Evolutionary conservation across 2,888 invertebrate genomes (phyloP), one percentile per base, ranked within the genome.

Genomic region (Bedellia somnulentella): DNA sequence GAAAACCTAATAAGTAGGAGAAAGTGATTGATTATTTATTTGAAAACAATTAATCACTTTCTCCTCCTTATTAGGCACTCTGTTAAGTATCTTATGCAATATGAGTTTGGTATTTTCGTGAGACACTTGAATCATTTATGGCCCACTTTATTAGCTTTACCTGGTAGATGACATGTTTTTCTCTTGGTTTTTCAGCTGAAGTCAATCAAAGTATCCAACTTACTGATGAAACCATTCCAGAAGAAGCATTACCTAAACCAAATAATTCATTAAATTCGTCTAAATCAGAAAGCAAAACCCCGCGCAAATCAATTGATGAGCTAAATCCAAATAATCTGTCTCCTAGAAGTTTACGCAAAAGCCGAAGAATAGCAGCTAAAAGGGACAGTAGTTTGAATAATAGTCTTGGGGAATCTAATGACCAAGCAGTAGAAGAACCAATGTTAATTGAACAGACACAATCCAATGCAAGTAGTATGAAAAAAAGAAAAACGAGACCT

Each of bases 401-500:
- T n/a, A n/a, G n/a, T n/a, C n/a, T 12, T 12, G 5, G 12, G 34
- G 17, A 42, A 40, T 29, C 35, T 40, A 2, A 46, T 46, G 39
- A 43, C 15, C 28, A 59, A 58, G 2, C 11, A n/a, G 2, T 10
- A n/a, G n/a, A 24, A n/a, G 12, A 11, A 24, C 12, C 24, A 24
- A 6, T 10, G 13, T 44, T 52, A 15, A 56, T 62, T 34, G 70
- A 71, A 30, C 63, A 70, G 44, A 55, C 57, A 2, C 60, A 68
- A 40, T 59, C 62, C 2, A 57, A 58, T 43, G 37, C 49, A 17
- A 47, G 39, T 15, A 51, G 40, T 31, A 24, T 32, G 31, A 39
- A 25, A 4, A 47, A 53, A 34, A 33, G 35, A 5, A 37, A 29
- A 25, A 40, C 39, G 23, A 31, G n/a, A n/a, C n/a, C n/a, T n/a